A percentile compares a stretch with the other conserved stretches of the same genome.
These are phyloP conservation scores for Nemoura dubitans DNA, from an alignment of 2,888 invertebrate species.

Conservation along the genomic window DNA sequence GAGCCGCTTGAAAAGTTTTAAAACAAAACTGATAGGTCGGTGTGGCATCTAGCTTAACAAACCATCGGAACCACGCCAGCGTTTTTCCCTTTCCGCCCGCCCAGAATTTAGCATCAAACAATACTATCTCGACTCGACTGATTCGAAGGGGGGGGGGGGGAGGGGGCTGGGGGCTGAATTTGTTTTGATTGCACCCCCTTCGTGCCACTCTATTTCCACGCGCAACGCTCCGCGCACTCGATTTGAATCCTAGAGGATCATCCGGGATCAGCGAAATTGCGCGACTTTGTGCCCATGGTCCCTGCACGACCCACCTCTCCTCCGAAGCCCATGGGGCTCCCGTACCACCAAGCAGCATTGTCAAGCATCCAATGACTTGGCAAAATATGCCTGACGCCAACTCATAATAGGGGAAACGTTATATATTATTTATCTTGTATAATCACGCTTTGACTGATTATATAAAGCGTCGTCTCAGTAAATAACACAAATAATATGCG, in stretches of 20 bases:
- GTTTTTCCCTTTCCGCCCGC: neutral
- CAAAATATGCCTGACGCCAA: conserved; percentile 39
- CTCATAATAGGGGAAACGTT: conserved; percentile 16
- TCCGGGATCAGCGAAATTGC: conserved; percentile 30
- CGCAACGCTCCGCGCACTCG: neutral
- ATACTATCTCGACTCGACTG: neutral
- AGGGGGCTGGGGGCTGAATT: conserved; percentile 19
- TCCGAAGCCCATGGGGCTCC: neutral
- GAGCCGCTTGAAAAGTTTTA: neutral
- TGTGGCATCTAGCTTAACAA: neutral
- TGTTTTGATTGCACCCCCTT: conserved; percentile 46
- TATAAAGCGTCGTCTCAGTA: too few relatives aligned
- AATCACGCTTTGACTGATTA: too few relatives aligned
- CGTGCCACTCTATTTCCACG: conserved; percentile 30
- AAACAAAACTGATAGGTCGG: neutral
- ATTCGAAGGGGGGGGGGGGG: neutral
- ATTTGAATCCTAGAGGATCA: conserved; percentile 34
- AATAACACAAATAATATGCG: too few relatives aligned
- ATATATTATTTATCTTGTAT: neutral
- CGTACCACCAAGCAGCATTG: conserved; percentile 34
- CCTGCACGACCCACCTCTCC: too few relatives aligned
- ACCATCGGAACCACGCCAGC: neutral
- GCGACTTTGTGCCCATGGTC: neutral
- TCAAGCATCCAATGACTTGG: conserved; percentile 45
- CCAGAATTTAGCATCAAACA: neutral